These are phyloP conservation scores for Zhuqinia jingwanae DNA, from an alignment of 2,888 invertebrate genomes.

Conservation along the genomic window DNA sequence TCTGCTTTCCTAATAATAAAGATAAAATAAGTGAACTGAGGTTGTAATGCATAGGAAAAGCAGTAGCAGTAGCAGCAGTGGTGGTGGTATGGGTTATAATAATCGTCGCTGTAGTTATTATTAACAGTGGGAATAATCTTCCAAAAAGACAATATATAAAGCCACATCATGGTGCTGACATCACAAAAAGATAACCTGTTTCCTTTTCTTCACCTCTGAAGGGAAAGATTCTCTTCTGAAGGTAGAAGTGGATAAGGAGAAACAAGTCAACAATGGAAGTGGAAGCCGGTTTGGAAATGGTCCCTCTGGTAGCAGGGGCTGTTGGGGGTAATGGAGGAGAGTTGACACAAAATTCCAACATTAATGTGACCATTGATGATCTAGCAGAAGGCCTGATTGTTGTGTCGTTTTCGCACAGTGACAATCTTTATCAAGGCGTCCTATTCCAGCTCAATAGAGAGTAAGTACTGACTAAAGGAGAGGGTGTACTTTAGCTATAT, in stretches of 20 bases:
- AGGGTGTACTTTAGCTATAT: too few relatives aligned
- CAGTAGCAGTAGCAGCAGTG: constrained; percentile 21
- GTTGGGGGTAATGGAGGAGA: not conserved
- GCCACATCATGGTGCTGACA: constrained; percentile 12
- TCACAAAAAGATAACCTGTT: constrained; percentile 22
- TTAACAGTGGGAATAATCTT: not conserved
- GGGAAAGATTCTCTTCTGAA: too few relatives aligned
- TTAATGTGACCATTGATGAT: constrained; percentile 77
- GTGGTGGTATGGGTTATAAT: not conserved
- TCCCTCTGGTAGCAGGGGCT: not conserved
- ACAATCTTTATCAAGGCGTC: constrained; percentile 78
- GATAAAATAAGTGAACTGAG: constrained; percentile 21
- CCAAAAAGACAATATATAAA: not conserved
- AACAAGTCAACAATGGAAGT: constrained; percentile 1
- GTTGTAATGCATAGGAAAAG: too few relatives aligned
- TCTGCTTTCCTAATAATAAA: too few relatives aligned
- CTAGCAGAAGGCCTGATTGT: constrained; percentile 76
- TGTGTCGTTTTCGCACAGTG: constrained; percentile 76
- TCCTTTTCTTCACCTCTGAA: too few relatives aligned
- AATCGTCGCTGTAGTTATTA: constrained; percentile 16
- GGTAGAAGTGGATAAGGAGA: not conserved
- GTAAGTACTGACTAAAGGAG: constrained; percentile 70
- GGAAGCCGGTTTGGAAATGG: too few relatives aligned
- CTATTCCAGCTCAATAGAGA: constrained; percentile 78
- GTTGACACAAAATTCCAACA: constrained; percentile 74